These are phyloP conservation scores for Stegophylla sp. DNA, from an alignment of 2,888 invertebrate genomes.

Conservation along the genomic window DNA sequence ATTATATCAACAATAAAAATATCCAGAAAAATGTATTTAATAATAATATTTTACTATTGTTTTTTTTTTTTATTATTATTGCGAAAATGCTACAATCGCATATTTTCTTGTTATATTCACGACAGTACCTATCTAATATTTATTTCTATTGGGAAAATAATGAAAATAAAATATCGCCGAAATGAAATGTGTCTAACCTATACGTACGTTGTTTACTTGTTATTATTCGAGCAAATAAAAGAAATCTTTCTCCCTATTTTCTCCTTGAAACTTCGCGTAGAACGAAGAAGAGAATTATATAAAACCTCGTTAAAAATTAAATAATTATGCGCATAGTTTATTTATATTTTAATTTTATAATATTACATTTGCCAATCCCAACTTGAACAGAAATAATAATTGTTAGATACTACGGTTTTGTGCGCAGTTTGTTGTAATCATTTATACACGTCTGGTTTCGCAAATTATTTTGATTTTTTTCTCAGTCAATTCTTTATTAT, in stretches of 20 bases:
- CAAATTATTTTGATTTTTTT: no score
- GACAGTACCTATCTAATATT: not conserved
- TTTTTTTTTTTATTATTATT: not conserved
- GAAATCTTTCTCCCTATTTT: not conserved
- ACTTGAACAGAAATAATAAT: no score
- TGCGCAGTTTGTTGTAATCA: not conserved
- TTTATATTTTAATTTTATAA: not conserved
- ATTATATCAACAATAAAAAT: no score
- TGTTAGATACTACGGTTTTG: no score
- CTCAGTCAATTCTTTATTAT: no score
- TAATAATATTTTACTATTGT: no score
- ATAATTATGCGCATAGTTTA: no score
- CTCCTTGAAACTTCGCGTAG: no score
- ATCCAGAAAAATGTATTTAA: no score
- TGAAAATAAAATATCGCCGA: not conserved
- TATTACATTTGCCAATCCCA: not conserved
- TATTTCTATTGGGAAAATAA: conserved; percentile 18
- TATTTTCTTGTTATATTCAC: not conserved
- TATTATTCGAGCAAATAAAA: conserved; percentile 11
- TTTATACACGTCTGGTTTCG: no score
- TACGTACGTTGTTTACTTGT: not conserved
- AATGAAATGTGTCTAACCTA: not conserved
- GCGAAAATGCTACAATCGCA: not conserved
- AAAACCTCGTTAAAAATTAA: no score
- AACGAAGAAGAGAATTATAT: no score